Conservation (phyloP, 2,888 invertebrate species). For the Andrena bucephala region DNA sequence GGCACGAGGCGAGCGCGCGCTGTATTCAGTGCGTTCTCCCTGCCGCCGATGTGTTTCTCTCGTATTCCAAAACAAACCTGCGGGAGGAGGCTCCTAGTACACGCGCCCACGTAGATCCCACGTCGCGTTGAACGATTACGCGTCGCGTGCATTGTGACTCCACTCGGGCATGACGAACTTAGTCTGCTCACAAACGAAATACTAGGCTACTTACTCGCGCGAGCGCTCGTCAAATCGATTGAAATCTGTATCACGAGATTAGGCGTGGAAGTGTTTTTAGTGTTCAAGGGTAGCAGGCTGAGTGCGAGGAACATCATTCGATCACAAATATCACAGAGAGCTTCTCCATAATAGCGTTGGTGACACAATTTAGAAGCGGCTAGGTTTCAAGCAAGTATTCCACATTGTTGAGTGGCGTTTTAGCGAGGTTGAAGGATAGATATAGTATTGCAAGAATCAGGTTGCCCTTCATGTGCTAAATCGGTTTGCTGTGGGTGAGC, state of each 20-base stretch:
- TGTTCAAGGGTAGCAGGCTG: too few relatives aligned
- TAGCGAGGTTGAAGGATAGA: neutral
- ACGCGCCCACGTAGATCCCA: conserved; percentile 37
- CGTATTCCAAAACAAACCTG: conserved; percentile 32
- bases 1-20: conserved; percentile 59
- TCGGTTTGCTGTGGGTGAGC: too few relatives aligned
- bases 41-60: conserved; percentile 28
- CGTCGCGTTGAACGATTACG: neutral
- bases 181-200: too few relatives aligned
- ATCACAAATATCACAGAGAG: neutral
- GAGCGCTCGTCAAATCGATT: neutral
- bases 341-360: too few relatives aligned
- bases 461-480: neutral
- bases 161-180: neutral
- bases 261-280: too few relatives aligned
- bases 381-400: too few relatives aligned
- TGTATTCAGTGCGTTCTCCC: conserved; percentile 34
- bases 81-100: conserved; percentile 38
- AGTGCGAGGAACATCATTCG: neutral
- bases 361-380: too few relatives aligned
- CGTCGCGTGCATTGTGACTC: neutral
- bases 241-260: too few relatives aligned
- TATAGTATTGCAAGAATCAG: neutral
- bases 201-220: neutral
- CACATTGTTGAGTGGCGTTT: neutral